phyloP scores from a whole-genome alignment of 2,113 vertebrate genomes.

The Podocnemis expansa region DNA sequence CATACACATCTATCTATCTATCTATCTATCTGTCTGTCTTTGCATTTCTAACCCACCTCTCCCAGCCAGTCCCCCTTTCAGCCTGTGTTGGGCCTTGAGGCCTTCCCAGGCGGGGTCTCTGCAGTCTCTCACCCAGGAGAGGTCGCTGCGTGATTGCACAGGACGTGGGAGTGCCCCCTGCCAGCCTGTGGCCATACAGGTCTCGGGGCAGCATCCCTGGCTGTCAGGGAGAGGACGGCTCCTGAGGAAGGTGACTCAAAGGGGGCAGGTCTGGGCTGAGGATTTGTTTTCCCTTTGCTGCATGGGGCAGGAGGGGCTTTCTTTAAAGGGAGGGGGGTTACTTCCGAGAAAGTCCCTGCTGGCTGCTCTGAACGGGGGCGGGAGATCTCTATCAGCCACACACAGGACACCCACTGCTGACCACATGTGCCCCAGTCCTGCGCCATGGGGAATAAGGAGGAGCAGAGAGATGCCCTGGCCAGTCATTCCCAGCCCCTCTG shows the following conservation, averaged over 20 bases:
- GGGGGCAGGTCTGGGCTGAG: too few species aligned
- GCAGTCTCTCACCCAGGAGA: background rate
- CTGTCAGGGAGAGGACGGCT: too few species aligned
- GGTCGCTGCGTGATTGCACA: background rate
- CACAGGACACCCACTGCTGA: background rate
- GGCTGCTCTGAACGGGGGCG: background rate
- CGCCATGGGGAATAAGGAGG: background rate
- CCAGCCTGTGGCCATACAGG: too few species aligned
- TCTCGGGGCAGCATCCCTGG: too few species aligned
- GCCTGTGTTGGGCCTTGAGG: background rate
- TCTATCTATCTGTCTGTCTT: too few species aligned
- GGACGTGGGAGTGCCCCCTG: too few species aligned
- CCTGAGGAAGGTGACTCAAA: too few species aligned
- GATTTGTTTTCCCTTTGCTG: too few species aligned
- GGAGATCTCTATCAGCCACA: background rate
- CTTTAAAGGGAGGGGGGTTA: background rate
- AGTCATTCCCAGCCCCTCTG: background rate
- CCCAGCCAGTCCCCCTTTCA: background rate
- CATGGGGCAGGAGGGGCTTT: background rate
- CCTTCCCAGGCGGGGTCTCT: background rate
- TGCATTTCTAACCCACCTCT: background rate
- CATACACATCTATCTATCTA: too few species aligned
- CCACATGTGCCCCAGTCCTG: background rate
- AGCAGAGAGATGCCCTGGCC: too few species aligned
- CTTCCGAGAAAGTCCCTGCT: background rate